Evolutionary conservation across 2,888 invertebrate genomes (phyloP), one percentile per base, ranked within the genome.

Genomic region (Trimorus sp.): DNA sequence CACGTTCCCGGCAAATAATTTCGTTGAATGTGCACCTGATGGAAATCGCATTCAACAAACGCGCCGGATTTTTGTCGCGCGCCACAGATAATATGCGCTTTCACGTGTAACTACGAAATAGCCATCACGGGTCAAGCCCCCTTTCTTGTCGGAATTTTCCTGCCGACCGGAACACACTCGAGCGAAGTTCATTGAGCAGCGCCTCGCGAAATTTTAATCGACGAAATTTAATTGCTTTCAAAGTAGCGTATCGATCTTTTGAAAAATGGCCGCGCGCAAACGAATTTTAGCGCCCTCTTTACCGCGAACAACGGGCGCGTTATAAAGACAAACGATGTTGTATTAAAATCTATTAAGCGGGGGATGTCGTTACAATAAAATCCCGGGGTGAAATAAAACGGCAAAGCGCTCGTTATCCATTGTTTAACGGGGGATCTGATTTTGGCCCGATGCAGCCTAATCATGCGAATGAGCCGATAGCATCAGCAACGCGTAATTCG

Each of bases 401-500:
- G 14, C 8, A n/a, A 63, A 62, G 48, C 51, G 40, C 49, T 40
- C 56, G 63, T 68, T 54, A 63, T 74, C 62, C 74, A 69, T 74
- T 79, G 74, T 74, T 68, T 62, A 79, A 73, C 79, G 63, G 65
- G 63, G 74, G 53, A 63, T 75, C 68, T 69, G 56, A 66, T 66
- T 77, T 74, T 78, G 78, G 53, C 60, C 71, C 82, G 79, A 83
- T 85, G 82, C 85, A 82, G 82, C 84, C 85, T 86, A 87, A 85
- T 84, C 74, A 84, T 70, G 83, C 80, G 84, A 68, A 85, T 83
- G 81, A 83, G 82, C 84, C 54, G 84, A 86, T 85, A 83, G 84
- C 78, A 86, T 86, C 83, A 79, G 84, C 40, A 80, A 78, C 81
- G 83, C 83, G 85, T 85, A 86, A 87, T 86, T 85, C 84, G 82